Evolutionary conservation across 2,797 vertebrate genomes (phyloP).

Genomic region (Amazona finschi): DNA sequence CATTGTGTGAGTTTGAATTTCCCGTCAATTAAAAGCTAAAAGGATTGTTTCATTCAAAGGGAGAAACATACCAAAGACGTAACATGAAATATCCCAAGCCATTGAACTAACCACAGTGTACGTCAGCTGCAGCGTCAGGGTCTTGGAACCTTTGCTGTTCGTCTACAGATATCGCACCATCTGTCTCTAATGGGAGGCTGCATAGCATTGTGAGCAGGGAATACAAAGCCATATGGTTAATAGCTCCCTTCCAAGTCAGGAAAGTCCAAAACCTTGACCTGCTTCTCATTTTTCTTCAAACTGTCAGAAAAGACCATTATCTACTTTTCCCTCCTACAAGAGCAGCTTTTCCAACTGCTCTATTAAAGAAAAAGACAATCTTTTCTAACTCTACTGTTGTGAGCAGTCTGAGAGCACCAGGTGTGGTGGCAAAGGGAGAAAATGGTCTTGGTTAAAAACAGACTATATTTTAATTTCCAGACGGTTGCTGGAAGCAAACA

Average conservation of each 20-base stretch:
- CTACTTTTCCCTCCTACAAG: not conserved
- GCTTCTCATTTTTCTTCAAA: not conserved
- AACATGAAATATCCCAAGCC: not conserved
- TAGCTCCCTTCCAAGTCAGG: slow-evolving; percentile 12
- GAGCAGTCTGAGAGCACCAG: not conserved
- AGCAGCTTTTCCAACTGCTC: not conserved
- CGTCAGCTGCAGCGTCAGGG: not conserved
- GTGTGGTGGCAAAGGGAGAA: not conserved
- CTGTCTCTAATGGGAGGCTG: slow-evolving; percentile 26
- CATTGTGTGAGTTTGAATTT: not conserved
- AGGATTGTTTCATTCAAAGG: slow-evolving; percentile 10
- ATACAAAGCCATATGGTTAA: slow-evolving; percentile 49
- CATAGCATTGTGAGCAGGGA: not conserved
- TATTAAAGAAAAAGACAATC: not conserved
- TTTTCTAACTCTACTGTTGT: not conserved
- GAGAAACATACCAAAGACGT: not conserved
- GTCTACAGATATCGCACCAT: not conserved
- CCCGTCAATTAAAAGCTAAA: not conserved
- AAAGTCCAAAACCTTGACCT: slow-evolving; percentile 46
- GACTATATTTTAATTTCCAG: slow-evolving; percentile 6
- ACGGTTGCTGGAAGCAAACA: slow-evolving; percentile 14
- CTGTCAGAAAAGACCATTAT: not conserved
- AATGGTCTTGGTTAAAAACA: not conserved
- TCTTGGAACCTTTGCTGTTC: not conserved
- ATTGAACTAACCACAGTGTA: not conserved